Base-by-base conservation (phyloP, 2,797 vertebrate species). In the Clarias pachynema region DNA sequence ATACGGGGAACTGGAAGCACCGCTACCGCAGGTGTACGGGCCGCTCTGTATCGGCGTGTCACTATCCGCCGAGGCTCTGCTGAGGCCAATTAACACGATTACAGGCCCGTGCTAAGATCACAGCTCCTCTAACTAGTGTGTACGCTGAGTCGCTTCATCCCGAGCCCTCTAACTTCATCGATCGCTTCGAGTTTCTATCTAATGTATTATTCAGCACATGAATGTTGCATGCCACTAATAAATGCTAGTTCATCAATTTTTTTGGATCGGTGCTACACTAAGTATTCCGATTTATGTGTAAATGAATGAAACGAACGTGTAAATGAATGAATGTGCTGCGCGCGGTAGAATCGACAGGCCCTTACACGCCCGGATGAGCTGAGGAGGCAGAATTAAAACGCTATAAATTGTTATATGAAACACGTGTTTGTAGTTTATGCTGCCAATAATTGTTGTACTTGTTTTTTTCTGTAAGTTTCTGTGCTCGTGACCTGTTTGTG, bases 161-260 rank as follows among this genome's bases (percentile, higher is more conserved):
- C 20, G 72, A 91, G 90, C 92, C 88, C 87, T 91, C 92, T 90
- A 91, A 93, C 94, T 94, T 92, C 77, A 87, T 84, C 92, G 93
- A 94, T 95, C 93, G 94, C 94, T 94, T 95, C 93, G 91, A 89
- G 82, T 93, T 95, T 94, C 95, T 94, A 90, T 93, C 92, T 93
- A 92, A 96, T 95, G 93, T 95, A 94, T 96, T 95, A 95, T 95
- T 96, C 92, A 95, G 93, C 91, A 93, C 92, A 93, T 95, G 90
- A 95, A 95, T 95, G 91, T 95, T 95, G 94, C 90, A 95, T 91
- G 80, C 86, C 82, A 87, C 91, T 92, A 94, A 95, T 94, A 95
- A 96, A 95, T 95, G 93, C 94, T 91, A 92, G 91, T 92, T 95
- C 94, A 95, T 94, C 93, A 93, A 90, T 40, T 73, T 53, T 63